Conservation (phyloP, 2,888 invertebrate genomes). For the Trachelus tabidus region DNA sequence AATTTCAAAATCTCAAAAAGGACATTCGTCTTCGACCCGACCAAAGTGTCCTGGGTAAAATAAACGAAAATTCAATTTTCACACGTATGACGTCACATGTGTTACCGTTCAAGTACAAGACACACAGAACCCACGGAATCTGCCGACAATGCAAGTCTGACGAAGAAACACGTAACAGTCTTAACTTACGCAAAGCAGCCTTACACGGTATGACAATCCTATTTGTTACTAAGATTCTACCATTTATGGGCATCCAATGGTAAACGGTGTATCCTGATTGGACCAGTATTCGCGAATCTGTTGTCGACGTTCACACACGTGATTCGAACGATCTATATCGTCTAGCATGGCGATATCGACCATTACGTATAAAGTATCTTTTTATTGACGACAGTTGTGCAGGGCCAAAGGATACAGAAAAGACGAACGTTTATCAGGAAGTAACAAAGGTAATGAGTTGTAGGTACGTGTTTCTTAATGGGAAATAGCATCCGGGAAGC, state of each 20-base stretch:
- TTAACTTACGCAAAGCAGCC: slow-evolving; percentile 16
- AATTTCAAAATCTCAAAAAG: no score
- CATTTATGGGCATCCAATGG: background rate
- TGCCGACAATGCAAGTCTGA: background rate
- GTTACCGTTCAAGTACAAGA: background rate
- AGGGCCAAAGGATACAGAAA: background rate
- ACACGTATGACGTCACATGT: background rate
- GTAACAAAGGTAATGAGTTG: background rate
- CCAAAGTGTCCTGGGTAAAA: background rate
- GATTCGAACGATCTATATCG: no score
- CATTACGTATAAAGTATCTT: no score
- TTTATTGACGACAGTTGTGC: background rate
- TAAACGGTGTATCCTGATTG: background rate
- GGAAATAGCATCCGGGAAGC: background rate
- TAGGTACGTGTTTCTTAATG: background rate
- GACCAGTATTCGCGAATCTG: background rate
- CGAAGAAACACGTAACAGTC: slow-evolving; percentile 6
- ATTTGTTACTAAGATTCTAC: slow-evolving; percentile 8
- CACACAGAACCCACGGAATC: background rate
- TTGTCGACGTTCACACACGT: no score
- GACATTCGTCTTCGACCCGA: no score
- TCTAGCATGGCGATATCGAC: no score
- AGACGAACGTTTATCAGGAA: background rate
- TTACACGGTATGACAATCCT: slow-evolving; percentile 19
- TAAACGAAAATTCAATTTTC: background rate